A percentile compares a stretch with the other conserved stretches of the same genome.
Conservation (phyloP, 30 jellyfish, hydroid and myxozoan genomes). For the Nemopilema nomurai region DNA sequence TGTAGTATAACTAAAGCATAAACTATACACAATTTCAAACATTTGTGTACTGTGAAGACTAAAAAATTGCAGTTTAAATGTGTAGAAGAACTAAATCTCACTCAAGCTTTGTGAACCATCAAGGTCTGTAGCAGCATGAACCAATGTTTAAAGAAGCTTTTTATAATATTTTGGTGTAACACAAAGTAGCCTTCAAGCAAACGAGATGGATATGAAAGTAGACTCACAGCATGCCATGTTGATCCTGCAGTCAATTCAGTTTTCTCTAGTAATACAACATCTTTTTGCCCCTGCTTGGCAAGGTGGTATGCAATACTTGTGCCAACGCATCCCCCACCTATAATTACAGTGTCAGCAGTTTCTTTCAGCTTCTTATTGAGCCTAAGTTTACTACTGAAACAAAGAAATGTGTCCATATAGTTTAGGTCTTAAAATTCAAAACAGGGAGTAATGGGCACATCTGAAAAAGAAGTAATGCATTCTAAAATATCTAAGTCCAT, state of each 20-base stretch:
- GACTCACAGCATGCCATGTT: conserved; percentile 98
- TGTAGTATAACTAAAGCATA: too few relatives aligned
- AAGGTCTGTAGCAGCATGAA: too few relatives aligned
- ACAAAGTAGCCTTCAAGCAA: background rate
- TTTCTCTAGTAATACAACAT: conserved; percentile 90
- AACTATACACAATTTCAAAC: too few relatives aligned
- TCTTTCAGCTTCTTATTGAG: conserved; percentile 68
- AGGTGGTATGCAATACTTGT: conserved; percentile 92
- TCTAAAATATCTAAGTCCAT: too few relatives aligned
- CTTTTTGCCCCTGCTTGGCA: conserved; percentile 90
- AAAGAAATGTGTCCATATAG: background rate
- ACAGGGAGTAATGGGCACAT: too few relatives aligned
- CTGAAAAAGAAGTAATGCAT: too few relatives aligned
- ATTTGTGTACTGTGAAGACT: too few relatives aligned
- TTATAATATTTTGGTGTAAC: too few relatives aligned
- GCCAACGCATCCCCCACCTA: conserved; percentile 98
- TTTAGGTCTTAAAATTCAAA: background rate
- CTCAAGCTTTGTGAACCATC: too few relatives aligned
- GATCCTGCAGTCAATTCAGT: conserved; percentile 97
- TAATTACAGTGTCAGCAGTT: conserved; percentile 88
- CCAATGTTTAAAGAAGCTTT: too few relatives aligned
- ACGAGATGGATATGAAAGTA: background rate
- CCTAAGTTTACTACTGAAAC: background rate
- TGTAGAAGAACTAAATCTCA: too few relatives aligned
- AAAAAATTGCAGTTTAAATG: too few relatives aligned